phyloP scores from a whole-genome alignment of 2,113 vertebrate genomes.

The Leptocoma aspasia region DNA sequence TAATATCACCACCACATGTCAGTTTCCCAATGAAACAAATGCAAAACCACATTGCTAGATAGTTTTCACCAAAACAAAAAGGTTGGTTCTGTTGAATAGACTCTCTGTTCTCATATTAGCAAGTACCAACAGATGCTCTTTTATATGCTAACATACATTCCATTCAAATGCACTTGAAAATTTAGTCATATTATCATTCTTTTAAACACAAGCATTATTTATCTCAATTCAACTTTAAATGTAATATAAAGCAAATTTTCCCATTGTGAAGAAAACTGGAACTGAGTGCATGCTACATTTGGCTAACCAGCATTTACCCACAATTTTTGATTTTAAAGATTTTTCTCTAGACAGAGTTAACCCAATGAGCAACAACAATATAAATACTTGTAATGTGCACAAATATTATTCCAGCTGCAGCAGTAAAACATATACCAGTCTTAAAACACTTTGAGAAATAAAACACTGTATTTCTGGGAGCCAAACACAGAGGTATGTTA shows the following conservation, averaged over 20 bases:
- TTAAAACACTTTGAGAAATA: slow-evolving; percentile 39
- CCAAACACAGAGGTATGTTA: slow-evolving; percentile 60
- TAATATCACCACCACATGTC: background rate
- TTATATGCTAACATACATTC: background rate
- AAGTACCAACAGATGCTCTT: background rate
- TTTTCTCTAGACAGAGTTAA: slow-evolving; percentile 23
- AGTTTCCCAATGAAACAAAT: background rate
- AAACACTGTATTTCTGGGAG: slow-evolving; percentile 19
- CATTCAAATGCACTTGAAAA: slow-evolving; percentile 2
- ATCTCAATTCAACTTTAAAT: background rate
- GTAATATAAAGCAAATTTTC: background rate
- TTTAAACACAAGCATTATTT: slow-evolving; percentile 12
- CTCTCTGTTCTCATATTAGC: background rate
- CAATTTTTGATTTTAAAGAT: background rate
- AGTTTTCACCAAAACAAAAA: slow-evolving; percentile 18
- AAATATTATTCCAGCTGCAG: background rate
- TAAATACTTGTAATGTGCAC: background rate
- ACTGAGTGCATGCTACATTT: background rate
- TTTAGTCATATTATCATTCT: slow-evolving; percentile 7
- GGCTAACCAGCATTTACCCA: slow-evolving; percentile 12
- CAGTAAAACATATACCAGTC: slow-evolving; percentile 29
- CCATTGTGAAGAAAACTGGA: background rate
- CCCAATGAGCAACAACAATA: background rate
- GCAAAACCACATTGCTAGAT: background rate
- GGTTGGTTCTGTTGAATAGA: background rate